Conservation (phyloP, 2,113 vertebrate genomes). For the Buteo buteo region DNA sequence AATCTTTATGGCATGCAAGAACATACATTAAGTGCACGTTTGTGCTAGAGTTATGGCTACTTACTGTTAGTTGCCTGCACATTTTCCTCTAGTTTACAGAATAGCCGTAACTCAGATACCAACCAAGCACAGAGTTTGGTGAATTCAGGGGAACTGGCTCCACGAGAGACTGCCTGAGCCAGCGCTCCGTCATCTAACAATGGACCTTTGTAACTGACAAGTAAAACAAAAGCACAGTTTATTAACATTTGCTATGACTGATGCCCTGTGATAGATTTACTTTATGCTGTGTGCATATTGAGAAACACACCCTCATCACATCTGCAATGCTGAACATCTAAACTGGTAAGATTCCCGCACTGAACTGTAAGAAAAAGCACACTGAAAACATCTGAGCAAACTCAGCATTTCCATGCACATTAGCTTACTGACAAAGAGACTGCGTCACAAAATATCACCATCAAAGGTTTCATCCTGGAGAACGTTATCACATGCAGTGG, state of each 20-base stretch:
- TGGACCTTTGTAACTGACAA: conserved; percentile 91
- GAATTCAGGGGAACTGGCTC: conserved; percentile 90
- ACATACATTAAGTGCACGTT: background rate
- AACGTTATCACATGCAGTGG: background rate
- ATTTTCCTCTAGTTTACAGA: conserved; percentile 93
- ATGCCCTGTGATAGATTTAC: background rate
- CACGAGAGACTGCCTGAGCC: conserved; percentile 77
- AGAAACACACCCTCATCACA: background rate
- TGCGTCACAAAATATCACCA: background rate
- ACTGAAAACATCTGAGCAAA: background rate
- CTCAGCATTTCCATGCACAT: background rate
- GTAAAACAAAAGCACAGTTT: conserved; percentile 34
- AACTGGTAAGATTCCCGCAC: background rate
- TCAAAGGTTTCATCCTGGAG: background rate
- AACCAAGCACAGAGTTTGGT: conserved; percentile 97
- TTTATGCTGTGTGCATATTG: background rate
- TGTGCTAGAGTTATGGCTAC: conserved; percentile 39
- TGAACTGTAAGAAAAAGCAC: background rate
- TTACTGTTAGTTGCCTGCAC: conserved; percentile 97
- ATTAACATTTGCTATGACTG: background rate
- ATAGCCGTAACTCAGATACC: conserved; percentile 86
- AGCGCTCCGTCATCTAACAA: conserved; percentile 90
- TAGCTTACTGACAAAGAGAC: background rate
- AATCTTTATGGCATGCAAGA: background rate
- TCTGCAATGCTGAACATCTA: background rate